Percentiles rank a stretch among this genome's conserved stretches.
Conservation (phyloP, 1,140 invertebrate genomes). For the Phymorhynchus buccinoides region DNA sequence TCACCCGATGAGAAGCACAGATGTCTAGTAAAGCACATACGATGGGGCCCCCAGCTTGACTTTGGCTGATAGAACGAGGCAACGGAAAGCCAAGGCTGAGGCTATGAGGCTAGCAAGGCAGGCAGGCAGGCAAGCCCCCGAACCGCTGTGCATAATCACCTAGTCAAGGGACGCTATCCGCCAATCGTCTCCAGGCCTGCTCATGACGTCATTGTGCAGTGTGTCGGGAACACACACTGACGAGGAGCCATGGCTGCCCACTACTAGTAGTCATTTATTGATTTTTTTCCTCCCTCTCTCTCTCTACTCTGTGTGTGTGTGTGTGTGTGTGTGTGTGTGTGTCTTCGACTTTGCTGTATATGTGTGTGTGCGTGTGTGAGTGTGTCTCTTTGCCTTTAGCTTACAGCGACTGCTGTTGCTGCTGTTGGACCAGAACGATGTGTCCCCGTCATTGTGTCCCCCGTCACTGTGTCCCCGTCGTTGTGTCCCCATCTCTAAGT, state of each 20-base stretch:
- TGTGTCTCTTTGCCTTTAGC: neutral
- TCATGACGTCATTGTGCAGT: constrained; percentile 16
- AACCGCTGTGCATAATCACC: constrained; percentile 21
- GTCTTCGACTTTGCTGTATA: neutral
- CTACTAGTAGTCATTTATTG: constrained; percentile 27
- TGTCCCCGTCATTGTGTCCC: no score
- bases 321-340: neutral
- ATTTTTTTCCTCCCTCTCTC: constrained; percentile 10
- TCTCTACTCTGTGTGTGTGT: neutral
- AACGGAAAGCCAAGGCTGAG: neutral
- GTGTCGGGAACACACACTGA: neutral
- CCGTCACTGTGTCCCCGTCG: no score
- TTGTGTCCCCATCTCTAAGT: neutral
- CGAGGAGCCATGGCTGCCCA: neutral
- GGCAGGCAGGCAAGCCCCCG: neutral
- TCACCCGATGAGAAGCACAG: neutral
- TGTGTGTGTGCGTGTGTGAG: neutral
- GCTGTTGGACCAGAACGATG: no score
- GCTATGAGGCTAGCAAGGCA: neutral
- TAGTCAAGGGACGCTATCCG: constrained; percentile 5
- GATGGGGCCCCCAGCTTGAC: no score
- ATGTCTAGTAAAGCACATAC: no score
- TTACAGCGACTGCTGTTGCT: no score
- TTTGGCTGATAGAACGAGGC: no score
- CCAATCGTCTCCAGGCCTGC: constrained; percentile 6